Percentiles rank a stretch among this genome's conserved stretches.
Conservation (phyloP, 2,113 vertebrate genomes). For the Xyrauchen texanus region DNA sequence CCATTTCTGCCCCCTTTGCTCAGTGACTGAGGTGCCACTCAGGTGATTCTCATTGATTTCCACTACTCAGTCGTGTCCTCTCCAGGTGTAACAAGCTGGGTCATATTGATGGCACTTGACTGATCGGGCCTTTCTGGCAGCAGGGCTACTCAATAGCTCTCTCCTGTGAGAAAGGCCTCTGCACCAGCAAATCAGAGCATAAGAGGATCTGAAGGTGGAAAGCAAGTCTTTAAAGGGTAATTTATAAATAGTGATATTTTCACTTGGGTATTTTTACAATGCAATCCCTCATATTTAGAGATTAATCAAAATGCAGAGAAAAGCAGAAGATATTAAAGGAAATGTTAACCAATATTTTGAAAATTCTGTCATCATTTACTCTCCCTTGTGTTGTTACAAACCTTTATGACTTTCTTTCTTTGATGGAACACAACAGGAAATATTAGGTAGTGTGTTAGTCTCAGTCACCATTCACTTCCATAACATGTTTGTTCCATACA, state of each 20-base stretch:
- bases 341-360: no score
- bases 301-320: no score
- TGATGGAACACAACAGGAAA: no score
- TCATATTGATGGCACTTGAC: constrained; percentile 59
- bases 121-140: constrained; percentile 56
- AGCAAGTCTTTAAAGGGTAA: constrained; percentile 31
- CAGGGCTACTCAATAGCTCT: constrained; percentile 53
- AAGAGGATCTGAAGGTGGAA: background rate
- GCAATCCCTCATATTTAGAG: no score
- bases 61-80: constrained; percentile 53
- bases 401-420: no score
- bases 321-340: no score
- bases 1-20: constrained; percentile 8
- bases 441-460: no score
- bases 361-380: no score
- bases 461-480: no score
- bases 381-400: no score
- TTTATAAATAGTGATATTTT: background rate
- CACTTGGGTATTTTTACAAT: no score
- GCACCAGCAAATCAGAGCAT: constrained; percentile 9
- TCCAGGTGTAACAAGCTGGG: constrained; percentile 60
- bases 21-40: constrained; percentile 48
- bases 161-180: constrained; percentile 43
- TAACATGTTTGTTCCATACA: no score
- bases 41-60: constrained; percentile 63